Evolutionary conservation across 1,140 invertebrate genomes (phyloP).

Genomic region (Zaprionus ornatus): DNA sequence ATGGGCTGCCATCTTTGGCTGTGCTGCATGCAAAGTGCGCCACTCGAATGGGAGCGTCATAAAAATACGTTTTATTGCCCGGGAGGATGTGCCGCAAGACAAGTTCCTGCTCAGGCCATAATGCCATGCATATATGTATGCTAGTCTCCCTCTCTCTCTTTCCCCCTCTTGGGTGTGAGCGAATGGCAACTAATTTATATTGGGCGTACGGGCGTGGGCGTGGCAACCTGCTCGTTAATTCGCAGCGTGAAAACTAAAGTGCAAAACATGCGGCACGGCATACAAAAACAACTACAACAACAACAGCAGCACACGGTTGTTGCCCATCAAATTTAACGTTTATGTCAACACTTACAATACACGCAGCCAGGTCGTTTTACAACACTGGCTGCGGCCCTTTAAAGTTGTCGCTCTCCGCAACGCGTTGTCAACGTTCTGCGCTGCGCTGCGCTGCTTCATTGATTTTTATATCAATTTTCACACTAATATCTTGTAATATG

Average conservation of each 20-base stretch:
- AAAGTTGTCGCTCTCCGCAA: slow-evolving; percentile 51
- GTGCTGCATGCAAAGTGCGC: slow-evolving; percentile 71
- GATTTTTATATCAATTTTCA: slow-evolving; percentile 82
- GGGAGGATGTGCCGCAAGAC: slow-evolving; percentile 71
- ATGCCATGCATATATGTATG: slow-evolving; percentile 56
- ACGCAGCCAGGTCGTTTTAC: slow-evolving; percentile 62
- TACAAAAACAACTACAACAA: slow-evolving; percentile 12
- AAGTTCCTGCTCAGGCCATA: slow-evolving; percentile 59
- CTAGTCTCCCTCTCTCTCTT: not conserved
- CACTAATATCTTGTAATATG: slow-evolving; percentile 81
- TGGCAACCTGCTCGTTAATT: slow-evolving; percentile 71
- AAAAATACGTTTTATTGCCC: slow-evolving; percentile 81
- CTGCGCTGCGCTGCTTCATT: slow-evolving; percentile 60
- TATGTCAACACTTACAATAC: slow-evolving; percentile 79
- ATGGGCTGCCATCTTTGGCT: slow-evolving; percentile 54
- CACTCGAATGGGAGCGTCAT: slow-evolving; percentile 69
- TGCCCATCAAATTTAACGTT: slow-evolving; percentile 79
- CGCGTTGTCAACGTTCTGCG: slow-evolving; percentile 31
- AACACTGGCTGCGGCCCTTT: slow-evolving; percentile 66
- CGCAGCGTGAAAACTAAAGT: slow-evolving; percentile 79
- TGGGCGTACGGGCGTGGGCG: slow-evolving; percentile 32
- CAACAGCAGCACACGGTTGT: slow-evolving; percentile 27
- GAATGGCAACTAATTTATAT: slow-evolving; percentile 74
- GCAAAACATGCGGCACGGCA: slow-evolving; percentile 59
- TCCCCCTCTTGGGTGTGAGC: slow-evolving; percentile 18